phyloP scores from a whole-genome alignment of 1,140 invertebrate species.

The Centruroides vittatus region DNA sequence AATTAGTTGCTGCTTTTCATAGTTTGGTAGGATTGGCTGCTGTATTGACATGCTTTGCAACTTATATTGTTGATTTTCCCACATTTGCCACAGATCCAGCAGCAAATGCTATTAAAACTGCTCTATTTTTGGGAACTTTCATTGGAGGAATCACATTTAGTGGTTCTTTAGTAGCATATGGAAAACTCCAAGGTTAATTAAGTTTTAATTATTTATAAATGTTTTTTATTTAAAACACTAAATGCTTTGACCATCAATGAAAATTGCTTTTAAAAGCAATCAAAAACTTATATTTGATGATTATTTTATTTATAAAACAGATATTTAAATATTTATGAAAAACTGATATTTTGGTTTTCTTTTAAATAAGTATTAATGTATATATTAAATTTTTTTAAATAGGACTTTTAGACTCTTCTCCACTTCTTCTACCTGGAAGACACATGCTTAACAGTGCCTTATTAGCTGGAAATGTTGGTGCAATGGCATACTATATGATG shows the following conservation, averaged over 20 bases:
- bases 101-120: slow-evolving; percentile 68
- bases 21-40: slow-evolving; percentile 75
- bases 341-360: too few species aligned
- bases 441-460: slow-evolving; percentile 58
- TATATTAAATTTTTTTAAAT: slow-evolving; percentile 25
- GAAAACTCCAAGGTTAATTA: slow-evolving; percentile 56
- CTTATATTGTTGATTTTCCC: slow-evolving; percentile 67
- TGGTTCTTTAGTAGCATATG: slow-evolving; percentile 77
- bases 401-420: slow-evolving; percentile 57
- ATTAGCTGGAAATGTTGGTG: slow-evolving; percentile 49
- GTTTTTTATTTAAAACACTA: too few species aligned
- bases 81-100: slow-evolving; percentile 69
- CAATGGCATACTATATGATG: slow-evolving; percentile 51
- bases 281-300: too few species aligned
- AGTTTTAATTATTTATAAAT: too few species aligned
- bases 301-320: too few species aligned
- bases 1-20: slow-evolving; percentile 80
- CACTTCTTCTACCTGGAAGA: slow-evolving; percentile 64
- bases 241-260: too few species aligned
- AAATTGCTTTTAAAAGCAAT: too few species aligned
- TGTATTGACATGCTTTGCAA: slow-evolving; percentile 68
- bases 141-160: slow-evolving; percentile 84
- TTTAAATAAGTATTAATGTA: too few species aligned
- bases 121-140: slow-evolving; percentile 73
- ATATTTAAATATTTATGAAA: too few species aligned